Evolutionary conservation across 2,888 invertebrate genomes (phyloP).

Genomic region (Dendrolimus houi): DNA sequence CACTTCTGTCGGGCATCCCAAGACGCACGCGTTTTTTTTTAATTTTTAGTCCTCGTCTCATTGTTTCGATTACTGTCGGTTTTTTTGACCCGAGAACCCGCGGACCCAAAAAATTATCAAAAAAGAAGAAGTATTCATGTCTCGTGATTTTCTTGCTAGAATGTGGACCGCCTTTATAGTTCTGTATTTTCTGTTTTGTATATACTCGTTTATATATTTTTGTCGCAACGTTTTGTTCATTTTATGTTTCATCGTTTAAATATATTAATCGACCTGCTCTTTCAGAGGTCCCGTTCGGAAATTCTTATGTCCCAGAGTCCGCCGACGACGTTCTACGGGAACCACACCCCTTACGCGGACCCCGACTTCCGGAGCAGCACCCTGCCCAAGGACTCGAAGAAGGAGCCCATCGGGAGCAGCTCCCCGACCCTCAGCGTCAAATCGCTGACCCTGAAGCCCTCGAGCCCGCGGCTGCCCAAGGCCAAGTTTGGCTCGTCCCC

Average conservation of each 20-base stretch:
- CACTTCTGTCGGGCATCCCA: too few species aligned
- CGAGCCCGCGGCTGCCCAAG: constrained; percentile 26
- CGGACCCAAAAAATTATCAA: too few species aligned
- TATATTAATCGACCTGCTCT: constrained; percentile 10
- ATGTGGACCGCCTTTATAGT: too few species aligned
- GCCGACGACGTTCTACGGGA: constrained; percentile 30
- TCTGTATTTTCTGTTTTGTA: too few species aligned
- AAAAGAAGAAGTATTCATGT: too few species aligned
- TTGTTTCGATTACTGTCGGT: too few species aligned
- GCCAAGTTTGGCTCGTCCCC: constrained; percentile 47
- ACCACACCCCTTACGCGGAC: constrained; percentile 10
- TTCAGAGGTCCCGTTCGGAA: constrained; percentile 66
- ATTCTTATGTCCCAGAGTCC: constrained; percentile 60
- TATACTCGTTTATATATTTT: background rate
- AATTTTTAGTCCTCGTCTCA: too few species aligned
- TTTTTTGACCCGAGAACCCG: too few species aligned
- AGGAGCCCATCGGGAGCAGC: constrained; percentile 14
- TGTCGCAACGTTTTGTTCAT: background rate
- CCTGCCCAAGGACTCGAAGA: constrained; percentile 26
- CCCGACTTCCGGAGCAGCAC: constrained; percentile 24
- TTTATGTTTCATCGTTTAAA: background rate
- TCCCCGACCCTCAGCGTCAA: constrained; percentile 45
- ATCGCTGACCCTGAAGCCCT: constrained; percentile 33
- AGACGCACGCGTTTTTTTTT: too few species aligned
- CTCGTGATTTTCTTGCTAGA: too few species aligned